These are phyloP conservation scores for Amniataba percoides DNA, from an alignment of 2,797 vertebrate genomes.

Conservation along the genomic window DNA sequence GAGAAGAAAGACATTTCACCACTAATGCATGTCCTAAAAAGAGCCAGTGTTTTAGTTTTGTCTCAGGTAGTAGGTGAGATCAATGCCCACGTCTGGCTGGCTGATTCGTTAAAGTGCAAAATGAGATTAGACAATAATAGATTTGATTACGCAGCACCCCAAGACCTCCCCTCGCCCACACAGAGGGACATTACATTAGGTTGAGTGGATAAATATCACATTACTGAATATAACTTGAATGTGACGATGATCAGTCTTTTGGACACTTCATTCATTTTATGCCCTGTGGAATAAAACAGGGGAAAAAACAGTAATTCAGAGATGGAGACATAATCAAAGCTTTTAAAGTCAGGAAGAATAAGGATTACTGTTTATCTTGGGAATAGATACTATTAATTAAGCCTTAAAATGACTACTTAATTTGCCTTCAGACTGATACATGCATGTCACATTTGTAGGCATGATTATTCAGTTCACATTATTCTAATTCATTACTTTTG, in stretches of 20 bases:
- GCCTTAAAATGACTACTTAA: not conserved
- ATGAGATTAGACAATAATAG: slow-evolving; percentile 70
- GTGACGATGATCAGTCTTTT: slow-evolving; percentile 30
- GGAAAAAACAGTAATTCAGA: not conserved
- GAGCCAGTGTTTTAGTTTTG: not conserved
- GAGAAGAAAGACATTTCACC: not conserved
- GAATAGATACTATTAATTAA: not conserved
- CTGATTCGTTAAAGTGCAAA: slow-evolving; percentile 54
- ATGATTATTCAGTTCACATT: not conserved
- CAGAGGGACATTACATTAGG: slow-evolving; percentile 41
- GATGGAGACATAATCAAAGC: not conserved
- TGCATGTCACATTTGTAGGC: not conserved
- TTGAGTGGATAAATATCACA: slow-evolving; percentile 60
- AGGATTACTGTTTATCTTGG: not conserved
- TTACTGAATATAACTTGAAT: slow-evolving; percentile 55
- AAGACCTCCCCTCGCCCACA: slow-evolving; percentile 46
- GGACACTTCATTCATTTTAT: slow-evolving; percentile 33
- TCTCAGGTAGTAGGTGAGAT: slow-evolving; percentile 31
- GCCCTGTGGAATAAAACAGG: slow-evolving; percentile 5
- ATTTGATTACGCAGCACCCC: slow-evolving; percentile 62
- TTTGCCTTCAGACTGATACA: not conserved
- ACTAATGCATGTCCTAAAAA: not conserved
- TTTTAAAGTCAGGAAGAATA: not conserved
- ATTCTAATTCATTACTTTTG: not conserved
- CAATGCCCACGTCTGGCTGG: slow-evolving; percentile 38